Conservation (phyloP, 2,113 vertebrate genomes). For the Lophochroa leadbeateri region DNA sequence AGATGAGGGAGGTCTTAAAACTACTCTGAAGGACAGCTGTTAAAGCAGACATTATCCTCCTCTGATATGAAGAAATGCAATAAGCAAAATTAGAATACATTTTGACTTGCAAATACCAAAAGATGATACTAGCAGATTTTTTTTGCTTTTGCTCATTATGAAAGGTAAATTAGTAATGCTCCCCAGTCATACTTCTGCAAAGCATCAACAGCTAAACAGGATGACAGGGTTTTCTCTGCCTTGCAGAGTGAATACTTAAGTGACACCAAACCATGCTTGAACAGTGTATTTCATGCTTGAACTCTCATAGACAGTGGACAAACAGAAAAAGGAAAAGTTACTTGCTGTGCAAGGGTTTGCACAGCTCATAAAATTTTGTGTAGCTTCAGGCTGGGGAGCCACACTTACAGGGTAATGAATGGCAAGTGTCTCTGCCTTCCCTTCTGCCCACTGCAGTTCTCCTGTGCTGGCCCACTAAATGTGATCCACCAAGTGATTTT, state of each 20-base stretch:
- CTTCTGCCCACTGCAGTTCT: neutral
- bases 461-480: neutral
- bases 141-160: neutral
- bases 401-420: neutral
- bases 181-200: neutral
- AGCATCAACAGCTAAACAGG: neutral
- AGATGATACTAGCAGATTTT: neutral
- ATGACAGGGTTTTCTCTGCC: neutral
- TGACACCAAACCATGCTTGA: neutral
- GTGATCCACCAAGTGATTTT: neutral
- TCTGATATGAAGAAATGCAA: neutral
- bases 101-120: neutral
- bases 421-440: neutral
- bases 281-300: neutral
- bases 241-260: neutral
- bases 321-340: neutral
- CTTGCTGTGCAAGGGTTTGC: neutral
- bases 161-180: neutral
- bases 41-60: neutral
- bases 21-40: neutral
- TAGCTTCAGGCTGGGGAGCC: neutral
- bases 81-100: neutral
- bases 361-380: neutral
- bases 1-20: neutral
- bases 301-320: neutral